Evolutionary conservation across 2,888 invertebrate species (phyloP).

Genomic region (Apocheima hispidaria): DNA sequence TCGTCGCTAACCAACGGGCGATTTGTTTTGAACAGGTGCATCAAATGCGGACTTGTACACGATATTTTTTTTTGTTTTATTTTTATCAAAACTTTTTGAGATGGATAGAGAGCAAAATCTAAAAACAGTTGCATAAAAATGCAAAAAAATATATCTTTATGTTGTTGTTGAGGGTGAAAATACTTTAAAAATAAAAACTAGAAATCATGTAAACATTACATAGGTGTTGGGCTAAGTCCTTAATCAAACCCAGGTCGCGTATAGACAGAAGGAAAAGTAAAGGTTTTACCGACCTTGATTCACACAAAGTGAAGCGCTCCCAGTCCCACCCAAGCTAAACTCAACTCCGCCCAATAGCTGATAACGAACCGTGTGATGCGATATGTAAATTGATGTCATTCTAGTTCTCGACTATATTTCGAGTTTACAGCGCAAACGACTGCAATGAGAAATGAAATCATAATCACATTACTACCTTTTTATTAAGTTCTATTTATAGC

Average conservation of each 20-base stretch:
- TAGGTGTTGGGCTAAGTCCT: background rate
- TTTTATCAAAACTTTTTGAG: too few species aligned
- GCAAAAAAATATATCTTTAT: too few species aligned
- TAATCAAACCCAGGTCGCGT: background rate
- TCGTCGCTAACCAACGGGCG: too few species aligned
- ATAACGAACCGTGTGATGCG: constrained; percentile 28
- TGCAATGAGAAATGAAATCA: constrained; percentile 61
- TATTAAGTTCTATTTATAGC: constrained; percentile 81
- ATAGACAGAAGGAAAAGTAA: background rate
- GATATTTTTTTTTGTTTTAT: too few species aligned
- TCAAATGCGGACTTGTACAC: too few species aligned
- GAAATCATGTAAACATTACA: too few species aligned
- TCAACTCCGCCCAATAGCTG: constrained; percentile 13
- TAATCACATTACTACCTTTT: constrained; percentile 78
- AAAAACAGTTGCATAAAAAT: too few species aligned
- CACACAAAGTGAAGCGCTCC: constrained; percentile 3
- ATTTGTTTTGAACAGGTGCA: too few species aligned
- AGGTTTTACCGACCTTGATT: background rate
- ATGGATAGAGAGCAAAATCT: too few species aligned
- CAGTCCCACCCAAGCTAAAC: constrained; percentile 14
- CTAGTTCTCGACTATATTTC: constrained; percentile 23
- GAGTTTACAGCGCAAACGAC: constrained; percentile 25
- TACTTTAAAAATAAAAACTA: too few species aligned
- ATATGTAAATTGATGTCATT: constrained; percentile 30
- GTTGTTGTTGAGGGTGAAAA: too few species aligned